Base-by-base conservation (phyloP, 2,888 invertebrate genomes). In the Cryptus viduatorius region DNA sequence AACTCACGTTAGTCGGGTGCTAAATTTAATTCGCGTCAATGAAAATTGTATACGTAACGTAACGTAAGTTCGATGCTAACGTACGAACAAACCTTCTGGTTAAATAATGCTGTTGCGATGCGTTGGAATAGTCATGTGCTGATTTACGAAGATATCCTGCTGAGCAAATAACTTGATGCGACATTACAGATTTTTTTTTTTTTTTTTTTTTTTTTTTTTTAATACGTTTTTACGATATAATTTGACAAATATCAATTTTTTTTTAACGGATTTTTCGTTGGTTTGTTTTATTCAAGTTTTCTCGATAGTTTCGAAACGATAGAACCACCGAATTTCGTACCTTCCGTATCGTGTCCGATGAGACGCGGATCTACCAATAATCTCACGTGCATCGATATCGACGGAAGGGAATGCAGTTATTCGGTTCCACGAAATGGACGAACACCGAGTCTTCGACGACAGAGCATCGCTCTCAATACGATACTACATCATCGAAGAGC, bases 401-500 rank as follows among this genome's bases (percentile, higher is more conserved):
- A 91, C 68, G 87, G 89, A 71, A 87, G 88, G 85, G 90, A 91
- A 77, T 90, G 87, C 82, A 79, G 81, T 75, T 84, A 88, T 72
- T 84, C 88, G 71, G 77, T 86, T 59, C 87, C 89, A 42, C 88
- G 88, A 14, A 69, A 72, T 78, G 88, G 88, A 50, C 88, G 89
- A 87, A 88, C 89, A 48, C 88, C 90, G 77, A 90, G 91, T 80
- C 87, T 91, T 10, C 87, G 91, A 64, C 89, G 92, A 84, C 92
- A 91, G 84, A 93, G 92, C 84, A 90, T 91, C 82, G 89, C 91
- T 48, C 88, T 92, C 59, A 93, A 92, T 82, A 90, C 91, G 46
- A 91, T 92, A 82, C 90, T 93, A 79, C 92, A 92, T 89, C 92
- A 92, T 83, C 89, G 91, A 82, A 87, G 92, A 53, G 91, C 92